phyloP scores from a whole-genome alignment of 2,888 invertebrate genomes.

The Amorpha juglandis region DNA sequence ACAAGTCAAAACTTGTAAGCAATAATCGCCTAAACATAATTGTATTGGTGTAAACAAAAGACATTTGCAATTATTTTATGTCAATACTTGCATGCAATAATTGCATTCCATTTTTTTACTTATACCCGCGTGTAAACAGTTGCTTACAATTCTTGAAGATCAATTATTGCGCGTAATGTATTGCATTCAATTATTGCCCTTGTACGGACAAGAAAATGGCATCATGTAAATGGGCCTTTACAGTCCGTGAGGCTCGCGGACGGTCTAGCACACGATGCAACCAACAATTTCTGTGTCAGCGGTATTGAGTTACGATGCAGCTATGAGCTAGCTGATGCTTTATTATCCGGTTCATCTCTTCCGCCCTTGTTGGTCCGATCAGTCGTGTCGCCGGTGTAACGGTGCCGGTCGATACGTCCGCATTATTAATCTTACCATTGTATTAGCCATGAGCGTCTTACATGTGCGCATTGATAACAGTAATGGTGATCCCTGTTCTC shows the following conservation, averaged over 20 bases:
- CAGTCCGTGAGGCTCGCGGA: conserved; percentile 62
- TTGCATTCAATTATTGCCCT: no score
- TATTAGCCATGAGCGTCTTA: conserved; percentile 73
- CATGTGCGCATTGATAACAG: conserved; percentile 77
- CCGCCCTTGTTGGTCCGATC: conserved; percentile 80
- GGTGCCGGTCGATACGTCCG: conserved; percentile 71
- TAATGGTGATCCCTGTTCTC: conserved; percentile 68
- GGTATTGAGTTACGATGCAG: conserved; percentile 76
- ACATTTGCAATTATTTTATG: no score
- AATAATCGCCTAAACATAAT: no score
- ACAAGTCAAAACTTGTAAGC: no score
- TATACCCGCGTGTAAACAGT: no score
- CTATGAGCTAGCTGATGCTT: conserved; percentile 65
- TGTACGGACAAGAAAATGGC: no score
- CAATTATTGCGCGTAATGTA: no score
- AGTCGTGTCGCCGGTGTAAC: conserved; percentile 76
- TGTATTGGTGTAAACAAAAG: no score
- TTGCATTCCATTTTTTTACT: no score
- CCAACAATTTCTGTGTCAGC: conserved; percentile 79
- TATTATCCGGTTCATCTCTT: conserved; percentile 81
- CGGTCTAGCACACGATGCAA: conserved; percentile 63
- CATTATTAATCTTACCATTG: conserved; percentile 82
- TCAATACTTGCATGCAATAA: no score
- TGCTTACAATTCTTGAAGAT: no score
- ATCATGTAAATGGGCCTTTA: no score